A percentile compares a stretch with the other conserved stretches of the same genome.
These are phyloP conservation scores for Julus scandinavius DNA, from an alignment of 2,888 invertebrate species.

Conservation along the genomic window DNA sequence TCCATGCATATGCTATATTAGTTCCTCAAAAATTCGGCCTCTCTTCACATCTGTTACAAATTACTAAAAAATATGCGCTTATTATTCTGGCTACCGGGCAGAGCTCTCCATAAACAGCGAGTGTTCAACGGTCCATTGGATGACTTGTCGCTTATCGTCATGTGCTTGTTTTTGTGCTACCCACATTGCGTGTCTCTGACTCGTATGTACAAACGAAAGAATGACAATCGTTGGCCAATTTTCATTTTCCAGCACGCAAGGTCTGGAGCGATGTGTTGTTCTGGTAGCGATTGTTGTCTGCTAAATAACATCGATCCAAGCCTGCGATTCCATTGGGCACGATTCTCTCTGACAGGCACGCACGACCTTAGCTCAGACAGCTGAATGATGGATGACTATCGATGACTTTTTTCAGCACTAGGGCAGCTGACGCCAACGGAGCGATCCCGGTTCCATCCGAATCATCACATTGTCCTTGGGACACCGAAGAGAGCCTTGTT, in stretches of 20 bases:
- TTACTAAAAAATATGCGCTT: too few relatives aligned
- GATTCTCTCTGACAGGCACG: background rate
- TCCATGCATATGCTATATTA: too few relatives aligned
- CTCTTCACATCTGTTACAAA: too few relatives aligned
- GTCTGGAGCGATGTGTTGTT: background rate
- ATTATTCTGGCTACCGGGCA: too few relatives aligned
- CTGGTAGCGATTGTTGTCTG: background rate
- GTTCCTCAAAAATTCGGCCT: too few relatives aligned
- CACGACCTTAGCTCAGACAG: background rate
- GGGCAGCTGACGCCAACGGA: too few relatives aligned
- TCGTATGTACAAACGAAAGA: background rate
- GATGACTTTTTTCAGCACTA: background rate
- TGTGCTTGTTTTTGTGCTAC: background rate
- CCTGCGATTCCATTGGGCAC: background rate
- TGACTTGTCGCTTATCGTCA: background rate
- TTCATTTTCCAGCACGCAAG: background rate
- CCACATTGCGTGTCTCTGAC: background rate
- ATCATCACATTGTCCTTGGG: too few relatives aligned
- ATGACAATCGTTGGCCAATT: conserved; percentile 10
- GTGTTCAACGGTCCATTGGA: background rate
- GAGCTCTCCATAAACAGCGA: too few relatives aligned
- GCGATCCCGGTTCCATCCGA: too few relatives aligned
- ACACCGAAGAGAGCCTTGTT: too few relatives aligned
- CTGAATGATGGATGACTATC: background rate
- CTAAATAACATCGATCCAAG: background rate